Base-by-base conservation (phyloP, 1,140 invertebrate genomes). In the Subanguina moxae region DNA sequence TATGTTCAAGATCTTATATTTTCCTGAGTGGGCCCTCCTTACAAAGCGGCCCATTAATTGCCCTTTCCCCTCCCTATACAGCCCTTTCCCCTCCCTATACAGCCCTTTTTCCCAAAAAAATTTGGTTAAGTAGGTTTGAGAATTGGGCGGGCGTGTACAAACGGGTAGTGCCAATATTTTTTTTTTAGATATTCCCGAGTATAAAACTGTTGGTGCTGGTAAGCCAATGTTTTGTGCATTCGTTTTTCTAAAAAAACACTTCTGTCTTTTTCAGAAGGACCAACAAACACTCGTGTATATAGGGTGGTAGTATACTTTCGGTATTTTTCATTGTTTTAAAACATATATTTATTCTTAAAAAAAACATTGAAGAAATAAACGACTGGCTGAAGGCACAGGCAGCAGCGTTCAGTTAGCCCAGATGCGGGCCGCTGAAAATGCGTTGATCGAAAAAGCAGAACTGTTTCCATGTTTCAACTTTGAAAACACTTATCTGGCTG, bases 351-450 rank as follows among this genome's bases (percentile, higher is more conserved):
- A 19, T 57, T 57, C 63, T 19, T 21, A 38, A 56, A 56, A 62
- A 56, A 27, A 3, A 45, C 9, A 25, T 75, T 68, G 15, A 32
- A 78, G 74, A 45, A 75, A 68, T 30, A 77, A 75, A 62, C 76
- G 74, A 19, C 27, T 76, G 13, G 64, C 64, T n/a, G 61, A 32
- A 7, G 74, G 74, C 27, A 48, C 38, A n/a, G 74, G 76, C 25
- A 23, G 27, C n/a, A 78, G 58, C 32, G 62, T 76, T 21, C 74
- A 78, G n/a, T 25, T 46, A 1, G 74, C 74, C 8, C 78, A 76
- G 52, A 71, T 76, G 76, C 57, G 78, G 21, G 74, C 74, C 0
- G 74, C 74, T n/a, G 68, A 74, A 61, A 76, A 76, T 43, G 74
- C 76, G 9, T 46, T 76, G 27, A 52, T 73, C 38, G 42, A 62